Evolutionary conservation across 2,888 invertebrate species (phyloP).

Genomic region (Hydriomena furcata): DNA sequence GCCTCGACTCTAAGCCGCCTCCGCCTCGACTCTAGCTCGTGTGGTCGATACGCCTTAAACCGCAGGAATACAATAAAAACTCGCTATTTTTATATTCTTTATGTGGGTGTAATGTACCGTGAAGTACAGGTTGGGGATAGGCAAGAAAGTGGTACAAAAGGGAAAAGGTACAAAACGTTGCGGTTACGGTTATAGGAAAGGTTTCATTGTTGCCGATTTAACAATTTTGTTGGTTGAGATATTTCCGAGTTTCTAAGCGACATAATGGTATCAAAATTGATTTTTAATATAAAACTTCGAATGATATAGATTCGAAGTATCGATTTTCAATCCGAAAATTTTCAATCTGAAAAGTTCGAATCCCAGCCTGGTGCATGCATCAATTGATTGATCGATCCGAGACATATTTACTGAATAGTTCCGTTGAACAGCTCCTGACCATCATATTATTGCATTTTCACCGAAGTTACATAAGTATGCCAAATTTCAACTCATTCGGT

Average conservation of each 20-base stretch:
- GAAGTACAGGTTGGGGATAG: constrained; percentile 36
- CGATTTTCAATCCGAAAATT: no score
- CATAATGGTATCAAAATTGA: neutral
- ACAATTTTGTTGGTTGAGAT: constrained; percentile 19
- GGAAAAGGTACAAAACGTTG: constrained; percentile 30
- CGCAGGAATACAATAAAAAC: constrained; percentile 32
- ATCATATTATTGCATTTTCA: no score
- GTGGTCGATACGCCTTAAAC: constrained; percentile 15
- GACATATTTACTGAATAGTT: no score
- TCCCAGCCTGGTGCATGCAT: no score
- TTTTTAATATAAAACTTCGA: neutral
- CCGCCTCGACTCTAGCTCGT: no score
- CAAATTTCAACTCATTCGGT: no score
- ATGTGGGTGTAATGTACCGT: constrained; percentile 39
- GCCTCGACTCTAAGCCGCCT: no score
- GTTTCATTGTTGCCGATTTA: constrained; percentile 23
- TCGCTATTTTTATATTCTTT: constrained; percentile 34
- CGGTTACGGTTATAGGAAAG: constrained; percentile 26
- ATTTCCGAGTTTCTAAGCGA: constrained; percentile 12
- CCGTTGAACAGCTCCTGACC: no score
- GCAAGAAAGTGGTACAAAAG: constrained; percentile 31
- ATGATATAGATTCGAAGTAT: no score
- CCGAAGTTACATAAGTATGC: no score
- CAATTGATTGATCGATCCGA: no score
- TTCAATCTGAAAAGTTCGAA: no score